Conservation (phyloP, 2,888 invertebrate species). For the Odontomyia ornata region DNA sequence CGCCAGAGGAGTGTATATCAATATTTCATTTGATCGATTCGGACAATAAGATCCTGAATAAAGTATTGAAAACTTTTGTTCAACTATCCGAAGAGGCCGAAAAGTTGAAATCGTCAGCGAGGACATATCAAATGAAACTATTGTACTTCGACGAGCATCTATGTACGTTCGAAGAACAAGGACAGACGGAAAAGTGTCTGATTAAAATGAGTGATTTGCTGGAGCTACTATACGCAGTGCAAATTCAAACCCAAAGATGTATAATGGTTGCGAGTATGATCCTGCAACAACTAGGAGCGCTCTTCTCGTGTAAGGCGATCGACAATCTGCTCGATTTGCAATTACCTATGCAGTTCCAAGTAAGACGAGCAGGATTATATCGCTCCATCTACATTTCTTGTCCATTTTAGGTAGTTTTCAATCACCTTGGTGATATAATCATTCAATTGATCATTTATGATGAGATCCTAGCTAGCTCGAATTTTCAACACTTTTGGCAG, state of each 20-base stretch:
- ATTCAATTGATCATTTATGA: conserved; percentile 71
- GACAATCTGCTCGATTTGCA: conserved; percentile 58
- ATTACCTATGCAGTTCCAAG: conserved; percentile 55
- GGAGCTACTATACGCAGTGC: conserved; percentile 71
- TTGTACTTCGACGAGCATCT: conserved; percentile 59
- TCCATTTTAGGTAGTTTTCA: conserved; percentile 59
- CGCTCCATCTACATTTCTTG: neutral
- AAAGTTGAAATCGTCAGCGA: conserved; percentile 73
- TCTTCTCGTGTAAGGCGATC: conserved; percentile 64
- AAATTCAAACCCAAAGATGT: conserved; percentile 75
- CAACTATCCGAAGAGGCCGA: conserved; percentile 81
- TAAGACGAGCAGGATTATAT: conserved; percentile 22
- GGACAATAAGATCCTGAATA: conserved; percentile 82
- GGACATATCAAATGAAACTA: conserved; percentile 66
- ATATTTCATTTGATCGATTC: conserved; percentile 79
- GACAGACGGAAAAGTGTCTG: conserved; percentile 52
- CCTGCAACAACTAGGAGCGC: conserved; percentile 77
- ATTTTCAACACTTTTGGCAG: conserved; percentile 73
- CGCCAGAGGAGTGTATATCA: conserved; percentile 69
- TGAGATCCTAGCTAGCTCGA: conserved; percentile 58
- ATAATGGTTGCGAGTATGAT: conserved; percentile 77
- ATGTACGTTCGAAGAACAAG: conserved; percentile 13
- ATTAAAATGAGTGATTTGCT: conserved; percentile 67
- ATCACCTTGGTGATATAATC: conserved; percentile 73
- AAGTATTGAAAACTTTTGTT: conserved; percentile 81